phyloP scores from a whole-genome alignment of 2,113 vertebrate genomes.

The Brachypodius melanocephalos region DNA sequence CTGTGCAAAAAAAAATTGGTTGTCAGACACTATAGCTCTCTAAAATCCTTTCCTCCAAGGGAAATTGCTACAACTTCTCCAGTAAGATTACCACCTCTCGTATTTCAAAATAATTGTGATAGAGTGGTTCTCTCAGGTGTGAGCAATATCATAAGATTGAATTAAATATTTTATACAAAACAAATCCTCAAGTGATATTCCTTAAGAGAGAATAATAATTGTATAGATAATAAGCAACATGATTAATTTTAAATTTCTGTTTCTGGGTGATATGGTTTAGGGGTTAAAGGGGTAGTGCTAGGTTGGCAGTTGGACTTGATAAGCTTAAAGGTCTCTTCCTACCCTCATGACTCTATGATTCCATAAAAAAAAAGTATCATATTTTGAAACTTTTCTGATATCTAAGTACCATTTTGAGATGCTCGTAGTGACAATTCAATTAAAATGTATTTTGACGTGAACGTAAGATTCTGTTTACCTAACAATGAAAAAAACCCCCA shows the following conservation, averaged over 20 bases:
- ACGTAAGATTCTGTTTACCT: background rate
- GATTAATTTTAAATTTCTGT: background rate
- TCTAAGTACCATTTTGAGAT: background rate
- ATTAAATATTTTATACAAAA: background rate
- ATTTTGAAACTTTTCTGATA: background rate
- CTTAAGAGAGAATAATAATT: background rate
- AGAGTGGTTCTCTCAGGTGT: background rate
- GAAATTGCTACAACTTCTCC: background rate
- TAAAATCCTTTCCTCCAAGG: background rate
- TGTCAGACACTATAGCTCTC: background rate
- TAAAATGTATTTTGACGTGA: background rate
- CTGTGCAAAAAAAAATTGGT: background rate
- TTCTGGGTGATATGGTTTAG: background rate
- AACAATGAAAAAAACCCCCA: background rate
- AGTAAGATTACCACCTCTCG: background rate
- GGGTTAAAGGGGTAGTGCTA: background rate
- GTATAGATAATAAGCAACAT: background rate
- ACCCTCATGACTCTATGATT: fast-evolving
- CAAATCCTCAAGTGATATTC: background rate
- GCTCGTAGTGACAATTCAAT: background rate
- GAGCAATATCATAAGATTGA: background rate
- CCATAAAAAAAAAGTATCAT: background rate
- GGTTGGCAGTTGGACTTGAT: fast-evolving
- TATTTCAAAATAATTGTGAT: background rate
- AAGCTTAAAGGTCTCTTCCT: background rate